Conservation (phyloP, 2,797 vertebrate genomes). For the Scarus forsteni region DNA sequence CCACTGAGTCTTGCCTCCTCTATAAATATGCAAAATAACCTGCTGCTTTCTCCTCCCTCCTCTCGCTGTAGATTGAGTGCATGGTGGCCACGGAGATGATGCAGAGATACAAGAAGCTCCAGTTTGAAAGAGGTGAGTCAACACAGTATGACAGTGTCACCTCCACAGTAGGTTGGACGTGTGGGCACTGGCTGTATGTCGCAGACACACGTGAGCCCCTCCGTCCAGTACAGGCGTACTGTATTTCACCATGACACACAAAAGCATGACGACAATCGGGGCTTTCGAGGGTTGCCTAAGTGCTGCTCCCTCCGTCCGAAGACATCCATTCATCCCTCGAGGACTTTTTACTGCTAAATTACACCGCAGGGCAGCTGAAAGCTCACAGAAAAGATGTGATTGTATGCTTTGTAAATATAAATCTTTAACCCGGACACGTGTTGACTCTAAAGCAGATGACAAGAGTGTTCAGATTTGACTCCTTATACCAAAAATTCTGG, state of each 20-base stretch:
- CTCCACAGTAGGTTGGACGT: constrained; percentile 11
- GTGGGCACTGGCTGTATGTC: constrained; percentile 1
- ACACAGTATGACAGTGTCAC: constrained; percentile 13
- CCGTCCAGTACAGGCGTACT: constrained; percentile 12
- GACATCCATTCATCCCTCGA: constrained; percentile 22
- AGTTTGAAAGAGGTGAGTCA: constrained; percentile 96
- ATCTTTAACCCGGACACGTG: not conserved
- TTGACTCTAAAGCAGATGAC: not conserved
- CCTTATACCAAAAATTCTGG: not conserved
- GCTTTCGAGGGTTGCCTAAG: constrained; percentile 28
- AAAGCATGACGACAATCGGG: constrained; percentile 34
- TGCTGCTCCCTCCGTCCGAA: constrained; percentile 19
- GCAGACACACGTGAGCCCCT: constrained; percentile 32
- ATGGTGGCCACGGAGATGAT: constrained; percentile 97
- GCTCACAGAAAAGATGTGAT: constrained; percentile 11
- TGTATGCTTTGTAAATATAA: constrained; percentile 3
- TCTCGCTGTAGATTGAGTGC: constrained; percentile 91
- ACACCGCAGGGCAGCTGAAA: constrained; percentile 8
- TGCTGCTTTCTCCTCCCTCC: constrained; percentile 35
- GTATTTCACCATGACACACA: constrained; percentile 34
- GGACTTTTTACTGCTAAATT: constrained; percentile 26
- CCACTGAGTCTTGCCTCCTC: constrained; percentile 13
- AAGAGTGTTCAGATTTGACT: not conserved
- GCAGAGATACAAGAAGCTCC: constrained; percentile 97
- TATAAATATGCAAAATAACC: constrained; percentile 51